Percentiles rank a stretch among this genome's conserved stretches.
phyloP scores from a whole-genome alignment of 1,140 invertebrate species.

The Armadillidium nasatum region DNA sequence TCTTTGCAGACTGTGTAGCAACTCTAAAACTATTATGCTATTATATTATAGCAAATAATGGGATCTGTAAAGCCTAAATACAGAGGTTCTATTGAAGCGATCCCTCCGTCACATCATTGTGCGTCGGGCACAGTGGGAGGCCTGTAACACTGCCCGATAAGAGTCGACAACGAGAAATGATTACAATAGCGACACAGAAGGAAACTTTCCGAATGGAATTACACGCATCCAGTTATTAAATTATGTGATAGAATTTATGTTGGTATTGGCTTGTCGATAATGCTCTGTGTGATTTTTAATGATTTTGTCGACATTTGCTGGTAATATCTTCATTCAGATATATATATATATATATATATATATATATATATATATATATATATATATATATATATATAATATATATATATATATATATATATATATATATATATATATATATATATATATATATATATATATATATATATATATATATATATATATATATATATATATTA shows the following conservation, averaged over 20 bases:
- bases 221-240: not conserved
- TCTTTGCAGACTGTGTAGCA: too few relatives aligned
- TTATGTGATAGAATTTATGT: slow-evolving; percentile 1
- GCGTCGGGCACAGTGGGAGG: not conserved
- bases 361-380: slow-evolving; percentile 6
- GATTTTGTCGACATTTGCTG: not conserved
- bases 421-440: too few relatives aligned
- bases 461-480: too few relatives aligned
- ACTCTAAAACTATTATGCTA: slow-evolving; percentile 4
- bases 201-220: not conserved
- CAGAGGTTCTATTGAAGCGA: not conserved
- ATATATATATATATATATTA: too few relatives aligned
- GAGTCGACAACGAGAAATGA: not conserved
- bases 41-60: not conserved
- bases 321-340: not conserved
- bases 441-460: too few relatives aligned
- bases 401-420: not conserved
- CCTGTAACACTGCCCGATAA: not conserved
- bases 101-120: not conserved
- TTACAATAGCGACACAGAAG: not conserved
- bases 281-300: not conserved
- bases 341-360: slow-evolving; percentile 6
- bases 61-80: not conserved
- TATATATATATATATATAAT: slow-evolving; percentile 6
- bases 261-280: not conserved